phyloP scores from a whole-genome alignment of 2,797 vertebrate genomes.

The Melanotaenia pygmaea region DNA sequence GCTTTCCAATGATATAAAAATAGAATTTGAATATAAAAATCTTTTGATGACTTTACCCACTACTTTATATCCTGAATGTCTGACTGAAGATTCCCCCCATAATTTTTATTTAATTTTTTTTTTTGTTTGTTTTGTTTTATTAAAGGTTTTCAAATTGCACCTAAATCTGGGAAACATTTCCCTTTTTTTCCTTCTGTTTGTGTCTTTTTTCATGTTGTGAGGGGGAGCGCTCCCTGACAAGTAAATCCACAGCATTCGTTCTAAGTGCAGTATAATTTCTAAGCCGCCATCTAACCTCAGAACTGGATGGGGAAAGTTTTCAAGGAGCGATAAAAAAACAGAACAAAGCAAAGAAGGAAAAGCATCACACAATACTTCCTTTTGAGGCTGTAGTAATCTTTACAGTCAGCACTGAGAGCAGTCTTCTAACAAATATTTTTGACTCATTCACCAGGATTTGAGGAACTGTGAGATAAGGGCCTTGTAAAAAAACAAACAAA shows the following conservation, averaged over 20 bases:
- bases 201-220: constrained; percentile 42
- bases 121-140: neutral
- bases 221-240: constrained; percentile 58
- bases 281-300: constrained; percentile 40
- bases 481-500: constrained; percentile 21
- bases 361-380: constrained; percentile 28
- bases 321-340: constrained; percentile 46
- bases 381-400: constrained; percentile 48
- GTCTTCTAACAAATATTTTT: constrained; percentile 53
- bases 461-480: constrained; percentile 23
- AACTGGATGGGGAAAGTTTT: constrained; percentile 28
- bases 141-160: neutral
- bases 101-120: neutral
- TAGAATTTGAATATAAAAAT: neutral
- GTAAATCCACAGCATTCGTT: constrained; percentile 62
- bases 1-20: neutral
- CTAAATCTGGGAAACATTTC: constrained; percentile 10
- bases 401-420: constrained; percentile 44
- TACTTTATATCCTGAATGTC: neutral
- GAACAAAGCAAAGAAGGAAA: constrained; percentile 38
- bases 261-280: constrained; percentile 62
- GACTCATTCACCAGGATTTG: constrained; percentile 54
- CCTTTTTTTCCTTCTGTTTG: constrained; percentile 2
- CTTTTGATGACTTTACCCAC: neutral
- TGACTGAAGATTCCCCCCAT: neutral